Percentiles rank a stretch among this genome's conserved stretches.
These are phyloP conservation scores for Ophiodon elongatus DNA, from an alignment of 2,113 vertebrate species.

Conservation along the genomic window DNA sequence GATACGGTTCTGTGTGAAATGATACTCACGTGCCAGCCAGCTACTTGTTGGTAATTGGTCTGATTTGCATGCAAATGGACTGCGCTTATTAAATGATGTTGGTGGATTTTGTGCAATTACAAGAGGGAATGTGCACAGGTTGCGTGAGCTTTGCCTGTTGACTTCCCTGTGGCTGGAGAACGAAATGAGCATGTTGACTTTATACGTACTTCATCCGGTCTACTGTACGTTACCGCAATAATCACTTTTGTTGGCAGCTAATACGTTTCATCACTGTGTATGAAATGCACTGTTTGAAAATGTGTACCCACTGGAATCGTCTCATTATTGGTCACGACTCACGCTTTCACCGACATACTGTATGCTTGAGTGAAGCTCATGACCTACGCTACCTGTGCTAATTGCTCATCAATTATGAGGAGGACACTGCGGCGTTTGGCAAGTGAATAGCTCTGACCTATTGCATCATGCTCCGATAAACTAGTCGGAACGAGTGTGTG, in stretches of 20 bases:
- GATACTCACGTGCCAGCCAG: constrained; percentile 65
- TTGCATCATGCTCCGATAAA: constrained; percentile 59
- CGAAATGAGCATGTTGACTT: constrained; percentile 22
- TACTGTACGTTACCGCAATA: constrained; percentile 3
- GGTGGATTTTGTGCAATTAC: constrained; percentile 59
- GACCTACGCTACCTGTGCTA: constrained; percentile 74
- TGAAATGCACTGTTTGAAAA: constrained; percentile 7
- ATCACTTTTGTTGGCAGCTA: constrained; percentile 19
- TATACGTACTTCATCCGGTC: background rate
- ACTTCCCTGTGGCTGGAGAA: constrained; percentile 22
- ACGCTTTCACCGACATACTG: constrained; percentile 53
- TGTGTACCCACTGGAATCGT: background rate
- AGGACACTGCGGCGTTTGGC: constrained; percentile 56
- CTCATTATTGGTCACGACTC: constrained; percentile 39
- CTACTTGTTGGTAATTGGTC: constrained; percentile 73
- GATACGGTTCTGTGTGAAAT: constrained; percentile 65
- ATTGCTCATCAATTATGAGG: constrained; percentile 82
- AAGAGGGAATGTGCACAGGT: constrained; percentile 25
- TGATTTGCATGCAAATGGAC: constrained; percentile 78
- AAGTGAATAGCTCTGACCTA: constrained; percentile 65
- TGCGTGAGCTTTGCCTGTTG: background rate
- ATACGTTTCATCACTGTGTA: background rate
- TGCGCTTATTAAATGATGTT: constrained; percentile 71
- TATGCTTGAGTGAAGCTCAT: constrained; percentile 56
- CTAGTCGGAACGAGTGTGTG: constrained; percentile 19